Evolutionary conservation across 2,113 vertebrate genomes (phyloP).

Genomic region (Athene cunicularia): DNA sequence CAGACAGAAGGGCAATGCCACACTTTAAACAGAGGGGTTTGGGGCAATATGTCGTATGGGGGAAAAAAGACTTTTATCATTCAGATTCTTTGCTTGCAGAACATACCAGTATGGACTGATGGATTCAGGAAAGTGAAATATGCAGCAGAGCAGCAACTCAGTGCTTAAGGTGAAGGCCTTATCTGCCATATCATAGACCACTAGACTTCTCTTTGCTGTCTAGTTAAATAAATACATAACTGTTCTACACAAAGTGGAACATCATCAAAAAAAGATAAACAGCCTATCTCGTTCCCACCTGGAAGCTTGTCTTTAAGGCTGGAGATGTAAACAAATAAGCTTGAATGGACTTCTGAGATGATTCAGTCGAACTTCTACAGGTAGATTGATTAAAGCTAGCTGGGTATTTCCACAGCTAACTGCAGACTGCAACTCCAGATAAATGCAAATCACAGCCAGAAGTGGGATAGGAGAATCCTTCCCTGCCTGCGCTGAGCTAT

Average conservation of each 20-base stretch:
- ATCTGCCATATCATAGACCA: background rate
- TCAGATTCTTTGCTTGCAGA: background rate
- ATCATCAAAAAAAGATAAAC: background rate
- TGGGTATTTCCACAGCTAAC: background rate
- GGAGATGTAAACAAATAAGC: background rate
- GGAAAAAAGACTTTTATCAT: background rate
- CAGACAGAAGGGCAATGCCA: background rate
- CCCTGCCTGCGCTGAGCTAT: background rate
- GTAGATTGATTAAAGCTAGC: background rate
- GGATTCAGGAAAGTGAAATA: background rate
- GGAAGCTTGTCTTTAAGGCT: background rate
- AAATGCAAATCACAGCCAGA: background rate
- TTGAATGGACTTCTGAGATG: background rate
- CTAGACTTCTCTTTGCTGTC: background rate
- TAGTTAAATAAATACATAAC: background rate
- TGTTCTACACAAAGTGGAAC: background rate
- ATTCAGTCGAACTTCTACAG: background rate
- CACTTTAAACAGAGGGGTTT: background rate
- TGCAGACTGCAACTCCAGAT: background rate
- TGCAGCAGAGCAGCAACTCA: background rate
- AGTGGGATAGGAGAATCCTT: background rate
- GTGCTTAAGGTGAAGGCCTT: background rate
- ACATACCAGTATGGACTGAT: background rate
- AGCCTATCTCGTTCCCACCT: background rate
- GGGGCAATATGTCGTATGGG: background rate